Evolutionary conservation across 2,113 vertebrate species (phyloP), one percentile per base, ranked within the genome.

Genomic region (Corvus cornix): DNA sequence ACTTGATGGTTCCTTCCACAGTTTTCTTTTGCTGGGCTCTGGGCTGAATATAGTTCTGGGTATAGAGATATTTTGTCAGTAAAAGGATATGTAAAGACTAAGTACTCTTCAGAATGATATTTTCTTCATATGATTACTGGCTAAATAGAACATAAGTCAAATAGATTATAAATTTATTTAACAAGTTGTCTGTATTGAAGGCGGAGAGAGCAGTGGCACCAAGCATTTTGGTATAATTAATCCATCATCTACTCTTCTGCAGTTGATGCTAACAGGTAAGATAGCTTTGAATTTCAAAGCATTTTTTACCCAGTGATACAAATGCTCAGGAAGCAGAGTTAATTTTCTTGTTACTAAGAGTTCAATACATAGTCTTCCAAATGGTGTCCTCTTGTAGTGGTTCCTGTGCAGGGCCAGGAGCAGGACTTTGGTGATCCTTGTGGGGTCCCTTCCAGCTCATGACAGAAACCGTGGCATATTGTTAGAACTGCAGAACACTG

Each of bases 251-350:
- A 87, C 89, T 62, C 96, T 97, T 87, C 84, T 98, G 77, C 95
- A 97, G 26, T 48, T 97, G 74, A 92, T 97, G 91, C 43, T 96
- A 62, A 58, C 79, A 95, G 97, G 97, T 97, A 96, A 95, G 48
- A 8, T 49, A 30, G 4, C 41, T 74, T 74, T 53, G 27, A 72
- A 18, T 94, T 93, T 90, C 64, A 58, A 67, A 80, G 24, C 10
- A 39, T 56, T 85, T 59, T 88, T 26, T 82, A 56, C 23, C 6
- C 9, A 13, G 28, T 35, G 33, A 41, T 64, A 24, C 13, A 70
- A 80, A 68, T 41, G 8, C 16, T 87, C 49, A 33, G 20, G n/a
- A 6, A 56, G 19, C 33, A 77, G 46, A 77, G 35, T 43, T 56
- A 1, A 13, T 67, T 74, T 89, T 67, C 52, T 8, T 5, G 2